Percentiles rank a stretch among this genome's conserved stretches.
These are phyloP conservation scores for Chironomus riparius DNA, from an alignment of 2,888 invertebrate genomes.

Conservation along the genomic window DNA sequence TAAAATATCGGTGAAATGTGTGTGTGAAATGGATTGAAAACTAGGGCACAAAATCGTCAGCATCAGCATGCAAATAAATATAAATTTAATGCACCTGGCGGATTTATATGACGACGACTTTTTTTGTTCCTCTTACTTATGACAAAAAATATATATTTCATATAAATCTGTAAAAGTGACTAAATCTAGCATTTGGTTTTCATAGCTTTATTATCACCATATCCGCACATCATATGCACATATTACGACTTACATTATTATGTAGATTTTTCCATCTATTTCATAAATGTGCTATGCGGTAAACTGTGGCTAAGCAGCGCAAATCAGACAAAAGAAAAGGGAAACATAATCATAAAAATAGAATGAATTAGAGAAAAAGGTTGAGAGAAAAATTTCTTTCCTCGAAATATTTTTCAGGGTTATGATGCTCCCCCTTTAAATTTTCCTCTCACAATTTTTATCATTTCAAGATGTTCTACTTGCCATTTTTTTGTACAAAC, in stretches of 20 bases:
- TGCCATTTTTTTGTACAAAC: no score
- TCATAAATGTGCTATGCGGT: no score
- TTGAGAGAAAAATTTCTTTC: not conserved
- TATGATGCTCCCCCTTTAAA: no score
- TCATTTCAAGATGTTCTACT: no score
- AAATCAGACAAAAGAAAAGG: not conserved
- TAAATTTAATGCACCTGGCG: not conserved
- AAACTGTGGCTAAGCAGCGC: not conserved
- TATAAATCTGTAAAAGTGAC: no score
- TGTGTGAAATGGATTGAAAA: not conserved
- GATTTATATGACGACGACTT: not conserved
- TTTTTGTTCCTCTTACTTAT: not conserved
- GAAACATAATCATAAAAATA: not conserved
- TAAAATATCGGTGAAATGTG: not conserved
- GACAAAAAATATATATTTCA: not conserved
- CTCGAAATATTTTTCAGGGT: no score
- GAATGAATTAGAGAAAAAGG: not conserved
- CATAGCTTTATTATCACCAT: not conserved
- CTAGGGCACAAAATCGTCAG: not conserved
- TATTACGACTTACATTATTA: not conserved
- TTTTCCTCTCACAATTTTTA: no score
- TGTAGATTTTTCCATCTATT: not conserved
- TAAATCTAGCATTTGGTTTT: not conserved
- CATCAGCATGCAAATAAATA: not conserved
- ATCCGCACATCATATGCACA: not conserved